Evolutionary conservation across 2,888 invertebrate species (phyloP).

Genomic region (Nomada fabriciana): DNA sequence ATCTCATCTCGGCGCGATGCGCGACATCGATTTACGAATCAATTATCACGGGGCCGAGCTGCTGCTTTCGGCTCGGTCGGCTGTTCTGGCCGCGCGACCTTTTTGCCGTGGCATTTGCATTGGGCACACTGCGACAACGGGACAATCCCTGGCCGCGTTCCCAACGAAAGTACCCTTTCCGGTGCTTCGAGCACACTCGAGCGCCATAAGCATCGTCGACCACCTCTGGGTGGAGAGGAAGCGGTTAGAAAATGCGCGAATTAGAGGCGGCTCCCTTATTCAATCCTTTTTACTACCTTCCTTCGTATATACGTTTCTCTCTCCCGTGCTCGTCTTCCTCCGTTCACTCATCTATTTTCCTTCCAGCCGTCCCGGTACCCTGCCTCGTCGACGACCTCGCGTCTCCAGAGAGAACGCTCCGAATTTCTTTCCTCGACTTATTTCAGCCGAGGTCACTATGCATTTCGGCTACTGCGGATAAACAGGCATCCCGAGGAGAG

Average conservation of each 20-base stretch:
- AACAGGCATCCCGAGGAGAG: constrained; percentile 35
- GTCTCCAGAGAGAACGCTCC: constrained; percentile 17
- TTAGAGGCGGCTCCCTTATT: constrained; percentile 63
- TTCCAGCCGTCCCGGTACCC: background rate
- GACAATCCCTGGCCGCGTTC: constrained; percentile 67
- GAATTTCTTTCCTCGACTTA: constrained; percentile 30
- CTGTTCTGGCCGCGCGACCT: constrained; percentile 39
- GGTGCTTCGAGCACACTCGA: constrained; percentile 60
- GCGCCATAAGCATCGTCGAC: constrained; percentile 66
- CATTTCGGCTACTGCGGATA: constrained; percentile 53
- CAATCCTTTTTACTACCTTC: constrained; percentile 24
- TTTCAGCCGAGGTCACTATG: constrained; percentile 44
- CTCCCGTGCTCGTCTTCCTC: background rate
- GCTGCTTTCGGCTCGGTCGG: background rate
- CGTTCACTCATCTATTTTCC: constrained; percentile 1
- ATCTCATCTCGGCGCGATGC: constrained; percentile 25
- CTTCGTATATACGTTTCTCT: background rate
- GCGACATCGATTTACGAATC: constrained; percentile 67
- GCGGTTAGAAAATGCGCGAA: constrained; percentile 68
- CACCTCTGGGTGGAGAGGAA: constrained; percentile 54
- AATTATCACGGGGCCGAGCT: constrained; percentile 55
- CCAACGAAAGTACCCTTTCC: constrained; percentile 69
- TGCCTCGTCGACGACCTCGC: background rate
- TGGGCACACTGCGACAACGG: constrained; percentile 57
- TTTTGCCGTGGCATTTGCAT: constrained; percentile 66